Conservation (phyloP, 2,888 invertebrate species). For the Magallana nippona region DNA sequence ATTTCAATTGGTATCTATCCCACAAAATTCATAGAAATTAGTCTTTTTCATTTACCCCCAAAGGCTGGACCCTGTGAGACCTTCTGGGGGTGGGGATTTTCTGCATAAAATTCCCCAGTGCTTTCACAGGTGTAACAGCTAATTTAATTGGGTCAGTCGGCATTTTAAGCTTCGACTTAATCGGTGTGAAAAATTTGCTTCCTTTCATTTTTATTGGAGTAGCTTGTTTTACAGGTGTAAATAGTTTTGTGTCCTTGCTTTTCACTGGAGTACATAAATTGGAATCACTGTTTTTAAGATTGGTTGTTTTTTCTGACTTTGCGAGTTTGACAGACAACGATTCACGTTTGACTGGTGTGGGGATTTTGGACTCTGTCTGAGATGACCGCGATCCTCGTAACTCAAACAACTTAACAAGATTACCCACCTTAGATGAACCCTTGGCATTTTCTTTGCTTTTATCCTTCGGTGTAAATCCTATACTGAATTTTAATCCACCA, state of each 20-base stretch:
- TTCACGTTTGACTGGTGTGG: conserved; percentile 4
- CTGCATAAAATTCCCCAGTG: conserved; percentile 22
- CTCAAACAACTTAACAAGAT: conserved; percentile 58
- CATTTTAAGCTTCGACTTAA: not conserved
- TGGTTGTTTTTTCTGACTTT: not conserved
- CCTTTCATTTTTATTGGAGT: not conserved
- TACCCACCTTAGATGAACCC: conserved; percentile 61
- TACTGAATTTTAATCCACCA: conserved; percentile 62
- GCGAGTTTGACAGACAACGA: not conserved
- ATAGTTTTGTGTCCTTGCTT: not conserved
- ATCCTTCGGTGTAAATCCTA: conserved; percentile 71
- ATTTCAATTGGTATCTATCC: not conserved
- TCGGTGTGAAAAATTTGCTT: conserved; percentile 6
- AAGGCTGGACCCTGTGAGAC: not conserved
- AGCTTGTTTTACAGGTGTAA: not conserved
- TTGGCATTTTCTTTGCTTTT: conserved; percentile 60
- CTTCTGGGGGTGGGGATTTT: conserved; percentile 15
- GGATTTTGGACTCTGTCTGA: conserved; percentile 29
- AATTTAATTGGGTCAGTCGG: conserved; percentile 15
- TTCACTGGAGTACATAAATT: not conserved
- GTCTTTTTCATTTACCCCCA: not conserved
- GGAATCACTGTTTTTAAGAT: not conserved
- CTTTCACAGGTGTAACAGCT: conserved; percentile 42
- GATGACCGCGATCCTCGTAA: conserved; percentile 34
- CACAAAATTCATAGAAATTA: not conserved